Conservation (phyloP, 2,888 invertebrate genomes). For the Rhagonycha lutea region DNA sequence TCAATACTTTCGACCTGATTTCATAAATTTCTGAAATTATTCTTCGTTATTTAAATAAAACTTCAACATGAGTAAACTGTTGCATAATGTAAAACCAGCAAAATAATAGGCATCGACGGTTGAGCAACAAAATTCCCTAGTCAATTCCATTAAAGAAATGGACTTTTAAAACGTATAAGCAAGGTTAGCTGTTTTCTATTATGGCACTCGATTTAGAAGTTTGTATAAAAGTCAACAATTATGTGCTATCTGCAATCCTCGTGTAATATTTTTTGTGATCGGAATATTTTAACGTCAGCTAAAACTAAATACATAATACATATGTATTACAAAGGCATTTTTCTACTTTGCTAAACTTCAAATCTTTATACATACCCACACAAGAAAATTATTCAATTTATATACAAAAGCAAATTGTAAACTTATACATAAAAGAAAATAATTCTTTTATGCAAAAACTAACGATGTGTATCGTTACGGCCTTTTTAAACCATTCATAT, state of each 20-base stretch:
- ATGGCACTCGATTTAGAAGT: not conserved
- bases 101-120: constrained; percentile 45
- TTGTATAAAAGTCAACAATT: not conserved
- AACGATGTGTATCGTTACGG: not conserved
- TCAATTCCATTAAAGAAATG: constrained; percentile 52
- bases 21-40: not conserved
- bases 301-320: not conserved
- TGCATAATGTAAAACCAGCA: constrained; percentile 44
- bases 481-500: not conserved
- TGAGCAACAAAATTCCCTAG: constrained; percentile 30
- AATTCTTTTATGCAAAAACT: not conserved
- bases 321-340: not conserved
- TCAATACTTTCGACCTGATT: not conserved
- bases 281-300: not conserved
- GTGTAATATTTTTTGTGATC: not conserved
- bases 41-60: not conserved
- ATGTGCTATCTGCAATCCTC: not conserved
- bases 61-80: not conserved
- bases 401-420: not conserved
- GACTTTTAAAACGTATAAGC: constrained; percentile 48
- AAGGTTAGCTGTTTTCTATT: constrained; percentile 10
- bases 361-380: not conserved
- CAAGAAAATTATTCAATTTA: not conserved
- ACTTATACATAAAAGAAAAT: not conserved
- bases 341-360: not conserved